These are phyloP conservation scores for Rhineura floridana DNA, from an alignment of 2,113 vertebrate genomes.

Conservation along the genomic window DNA sequence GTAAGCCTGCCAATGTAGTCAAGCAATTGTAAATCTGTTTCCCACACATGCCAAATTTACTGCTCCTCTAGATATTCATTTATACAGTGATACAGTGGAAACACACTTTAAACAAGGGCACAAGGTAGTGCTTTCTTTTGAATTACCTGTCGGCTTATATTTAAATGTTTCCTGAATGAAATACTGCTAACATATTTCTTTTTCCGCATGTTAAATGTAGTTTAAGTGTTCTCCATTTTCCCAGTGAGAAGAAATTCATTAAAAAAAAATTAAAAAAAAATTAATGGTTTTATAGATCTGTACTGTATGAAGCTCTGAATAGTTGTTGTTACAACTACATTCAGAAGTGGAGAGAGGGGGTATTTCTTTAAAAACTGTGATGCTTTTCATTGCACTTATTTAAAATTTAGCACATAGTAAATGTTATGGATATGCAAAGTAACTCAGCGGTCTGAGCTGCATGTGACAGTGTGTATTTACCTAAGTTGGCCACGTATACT, in stretches of 20 bases:
- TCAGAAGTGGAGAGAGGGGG: conserved; percentile 16
- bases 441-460: too few species aligned
- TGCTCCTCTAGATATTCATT: conserved; percentile 4
- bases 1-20: background rate
- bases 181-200: too few species aligned
- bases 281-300: conserved; percentile 26
- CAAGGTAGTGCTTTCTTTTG: background rate
- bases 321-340: conserved; percentile 17
- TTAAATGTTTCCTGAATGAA: too few species aligned
- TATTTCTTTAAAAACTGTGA: background rate
- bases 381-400: conserved; percentile 31
- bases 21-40: background rate
- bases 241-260: background rate
- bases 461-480: too few species aligned
- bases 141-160: background rate
- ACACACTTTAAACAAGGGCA: background rate
- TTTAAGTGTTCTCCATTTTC: conserved; percentile 25
- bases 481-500: background rate
- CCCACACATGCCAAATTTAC: background rate
- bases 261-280: conserved; percentile 5
- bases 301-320: conserved; percentile 35
- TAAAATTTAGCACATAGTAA: conserved; percentile 1
- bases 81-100: background rate
- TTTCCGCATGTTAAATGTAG: conserved; percentile 57
- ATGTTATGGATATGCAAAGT: too few species aligned